A percentile compares a stretch with the other conserved stretches of the same genome.
These are phyloP conservation scores for Pipra filicauda DNA, from an alignment of 2,113 vertebrate species.

Conservation along the genomic window DNA sequence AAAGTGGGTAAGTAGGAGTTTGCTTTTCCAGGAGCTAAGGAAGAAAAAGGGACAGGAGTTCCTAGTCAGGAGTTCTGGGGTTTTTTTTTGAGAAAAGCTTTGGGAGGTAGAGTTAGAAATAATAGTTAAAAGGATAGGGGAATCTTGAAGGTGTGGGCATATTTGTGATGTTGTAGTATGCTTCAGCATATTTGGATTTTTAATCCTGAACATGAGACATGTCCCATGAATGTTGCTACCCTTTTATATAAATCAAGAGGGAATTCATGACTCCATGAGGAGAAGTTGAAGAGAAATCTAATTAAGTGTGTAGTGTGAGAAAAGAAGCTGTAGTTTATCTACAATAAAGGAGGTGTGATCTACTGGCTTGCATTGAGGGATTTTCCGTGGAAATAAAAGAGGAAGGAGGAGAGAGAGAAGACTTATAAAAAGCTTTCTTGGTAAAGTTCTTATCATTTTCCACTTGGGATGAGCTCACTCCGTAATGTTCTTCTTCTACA, in stretches of 20 bases:
- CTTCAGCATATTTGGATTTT: background rate
- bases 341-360: background rate
- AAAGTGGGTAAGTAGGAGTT: background rate
- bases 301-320: background rate
- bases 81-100: background rate
- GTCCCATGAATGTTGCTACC: accelerated
- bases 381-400: background rate
- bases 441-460: background rate
- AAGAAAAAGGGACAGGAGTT: background rate
- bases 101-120: background rate
- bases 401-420: background rate
- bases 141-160: accelerated
- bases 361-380: background rate
- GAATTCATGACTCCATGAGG: background rate
- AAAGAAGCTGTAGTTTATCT: background rate
- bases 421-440: background rate
- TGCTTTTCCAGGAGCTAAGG: accelerated
- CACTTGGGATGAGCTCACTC: accelerated
- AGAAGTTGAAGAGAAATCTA: background rate
- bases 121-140: background rate
- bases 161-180: background rate
- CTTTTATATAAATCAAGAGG: background rate
- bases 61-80: background rate
- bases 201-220: background rate
- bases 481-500: accelerated